Conservation (phyloP, 2,888 invertebrate genomes). For the Tenthredo distinguenda region DNA sequence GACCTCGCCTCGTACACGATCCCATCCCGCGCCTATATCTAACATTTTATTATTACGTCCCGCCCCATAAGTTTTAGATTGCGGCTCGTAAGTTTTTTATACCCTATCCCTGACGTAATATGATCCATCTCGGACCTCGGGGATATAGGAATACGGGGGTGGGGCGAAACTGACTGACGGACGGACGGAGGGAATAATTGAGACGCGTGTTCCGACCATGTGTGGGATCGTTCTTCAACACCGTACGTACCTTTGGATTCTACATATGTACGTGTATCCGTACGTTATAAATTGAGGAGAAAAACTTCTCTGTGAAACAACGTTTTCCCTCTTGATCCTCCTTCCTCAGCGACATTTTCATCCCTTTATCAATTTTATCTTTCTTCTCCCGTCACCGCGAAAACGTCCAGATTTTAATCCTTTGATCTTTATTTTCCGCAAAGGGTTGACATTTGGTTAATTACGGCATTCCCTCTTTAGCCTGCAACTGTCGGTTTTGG, state of each 20-base stretch:
- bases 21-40: slow-evolving; percentile 20
- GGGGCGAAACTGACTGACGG: background rate
- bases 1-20: slow-evolving; percentile 5
- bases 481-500: slow-evolving; percentile 33
- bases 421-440: slow-evolving; percentile 65
- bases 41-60: slow-evolving; percentile 62
- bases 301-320: background rate
- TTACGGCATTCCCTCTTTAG: slow-evolving; percentile 58
- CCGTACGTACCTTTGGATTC: no score
- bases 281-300: background rate
- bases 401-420: slow-evolving; percentile 60
- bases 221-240: background rate
- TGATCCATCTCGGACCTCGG: slow-evolving; percentile 37
- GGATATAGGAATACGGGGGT: background rate
- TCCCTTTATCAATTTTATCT: slow-evolving; percentile 34
- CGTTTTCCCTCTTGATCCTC: background rate
- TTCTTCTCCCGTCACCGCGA: slow-evolving; percentile 24
- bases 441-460: slow-evolving; percentile 66
- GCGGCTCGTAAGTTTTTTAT: slow-evolving; percentile 66
- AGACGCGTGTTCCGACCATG: slow-evolving; percentile 17
- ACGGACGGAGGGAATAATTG: slow-evolving; percentile 17
- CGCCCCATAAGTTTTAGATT: slow-evolving; percentile 65
- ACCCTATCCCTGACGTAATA: slow-evolving; percentile 56
- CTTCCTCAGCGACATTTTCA: background rate
- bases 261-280: background rate